Percentiles rank a stretch among this genome's conserved stretches.
phyloP scores from a whole-genome alignment of 2,797 vertebrate genomes.

The Pyrocephalus nanus region DNA sequence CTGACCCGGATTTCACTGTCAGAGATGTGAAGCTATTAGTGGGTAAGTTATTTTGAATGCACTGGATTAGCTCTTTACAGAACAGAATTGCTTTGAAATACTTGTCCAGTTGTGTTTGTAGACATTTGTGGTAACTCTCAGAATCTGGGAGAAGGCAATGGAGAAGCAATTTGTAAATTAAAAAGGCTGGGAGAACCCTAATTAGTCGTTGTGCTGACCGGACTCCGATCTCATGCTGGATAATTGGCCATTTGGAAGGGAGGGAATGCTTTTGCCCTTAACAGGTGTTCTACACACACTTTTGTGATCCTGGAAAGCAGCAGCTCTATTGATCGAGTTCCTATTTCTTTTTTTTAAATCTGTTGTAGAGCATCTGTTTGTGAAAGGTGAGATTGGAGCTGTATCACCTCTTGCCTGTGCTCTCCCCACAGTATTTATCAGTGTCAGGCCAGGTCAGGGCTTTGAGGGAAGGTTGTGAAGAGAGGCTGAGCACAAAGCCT shows the following conservation, averaged over 20 bases:
- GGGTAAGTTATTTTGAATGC: constrained; percentile 84
- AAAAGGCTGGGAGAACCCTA: constrained; percentile 49
- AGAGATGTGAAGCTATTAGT: constrained; percentile 96
- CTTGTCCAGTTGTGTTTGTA: constrained; percentile 49
- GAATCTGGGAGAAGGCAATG: constrained; percentile 31
- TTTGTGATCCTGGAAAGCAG: constrained; percentile 47
- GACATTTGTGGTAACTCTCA: constrained; percentile 43
- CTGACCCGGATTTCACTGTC: constrained; percentile 91
- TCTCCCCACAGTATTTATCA: not conserved
- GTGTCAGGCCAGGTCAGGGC: constrained; percentile 4
- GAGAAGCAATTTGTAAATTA: constrained; percentile 53
- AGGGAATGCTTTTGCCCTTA: constrained; percentile 42
- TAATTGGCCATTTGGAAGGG: constrained; percentile 48
- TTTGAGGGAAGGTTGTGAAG: constrained; percentile 17
- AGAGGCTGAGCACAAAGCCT: not conserved
- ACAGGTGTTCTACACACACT: constrained; percentile 40
- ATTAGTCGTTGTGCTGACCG: constrained; percentile 34
- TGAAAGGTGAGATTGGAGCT: not conserved
- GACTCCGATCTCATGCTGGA: constrained; percentile 27
- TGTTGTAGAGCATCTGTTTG: constrained; percentile 36
- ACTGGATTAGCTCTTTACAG: constrained; percentile 43
- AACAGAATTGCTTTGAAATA: constrained; percentile 47
- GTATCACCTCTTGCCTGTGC: not conserved
- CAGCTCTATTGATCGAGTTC: not conserved
- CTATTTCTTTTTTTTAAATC: not conserved